Evolutionary conservation across 2,888 invertebrate genomes (phyloP).

Genomic region (Hanleya hanleyi): DNA sequence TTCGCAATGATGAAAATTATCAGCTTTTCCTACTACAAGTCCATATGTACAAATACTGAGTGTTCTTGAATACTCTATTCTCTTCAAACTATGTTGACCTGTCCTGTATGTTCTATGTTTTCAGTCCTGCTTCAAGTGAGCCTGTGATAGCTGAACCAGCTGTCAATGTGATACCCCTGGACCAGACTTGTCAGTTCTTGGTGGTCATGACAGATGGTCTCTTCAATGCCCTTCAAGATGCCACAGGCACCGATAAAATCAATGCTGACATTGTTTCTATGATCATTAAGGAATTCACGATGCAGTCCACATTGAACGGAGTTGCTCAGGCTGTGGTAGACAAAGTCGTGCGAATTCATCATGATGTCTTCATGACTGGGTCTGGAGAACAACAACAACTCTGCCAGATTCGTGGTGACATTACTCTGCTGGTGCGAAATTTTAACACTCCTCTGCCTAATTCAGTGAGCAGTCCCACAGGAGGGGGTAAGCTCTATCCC

Average conservation of each 20-base stretch:
- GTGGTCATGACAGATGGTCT: constrained; percentile 90
- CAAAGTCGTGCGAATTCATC: constrained; percentile 87
- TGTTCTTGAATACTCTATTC: no score
- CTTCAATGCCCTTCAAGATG: constrained; percentile 88
- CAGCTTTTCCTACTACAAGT: no score
- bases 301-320: constrained; percentile 84
- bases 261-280: constrained; percentile 68
- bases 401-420: constrained; percentile 83
- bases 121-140: constrained; percentile 80
- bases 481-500: constrained; percentile 26
- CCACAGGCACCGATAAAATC: constrained; percentile 84
- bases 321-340: constrained; percentile 91
- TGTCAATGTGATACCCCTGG: constrained; percentile 82
- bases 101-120: no score
- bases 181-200: constrained; percentile 86
- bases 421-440: constrained; percentile 88
- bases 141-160: constrained; percentile 90
- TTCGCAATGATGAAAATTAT: no score
- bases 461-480: constrained; percentile 74
- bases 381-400: constrained; percentile 49
- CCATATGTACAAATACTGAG: no score
- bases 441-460: constrained; percentile 87
- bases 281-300: constrained; percentile 78
- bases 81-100: no score
- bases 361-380: constrained; percentile 81